Conservation (phyloP, 2,113 vertebrate genomes). For the Glareola pratincola region DNA sequence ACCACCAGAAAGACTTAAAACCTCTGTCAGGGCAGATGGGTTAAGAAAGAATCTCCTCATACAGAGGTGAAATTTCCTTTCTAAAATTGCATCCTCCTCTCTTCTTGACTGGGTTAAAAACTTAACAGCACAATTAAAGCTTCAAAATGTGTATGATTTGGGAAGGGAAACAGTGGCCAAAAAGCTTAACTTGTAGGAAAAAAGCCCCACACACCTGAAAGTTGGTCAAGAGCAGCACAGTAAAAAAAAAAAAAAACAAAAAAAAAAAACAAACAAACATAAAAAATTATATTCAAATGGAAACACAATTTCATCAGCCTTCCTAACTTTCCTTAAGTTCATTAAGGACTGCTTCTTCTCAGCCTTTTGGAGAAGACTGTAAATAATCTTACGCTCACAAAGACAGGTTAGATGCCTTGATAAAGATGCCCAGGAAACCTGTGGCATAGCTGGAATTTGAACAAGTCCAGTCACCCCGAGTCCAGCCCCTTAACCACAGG, state of each 20-base stretch:
- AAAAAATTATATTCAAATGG: rapidly evolving
- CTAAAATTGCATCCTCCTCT: neutral
- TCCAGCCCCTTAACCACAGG: neutral
- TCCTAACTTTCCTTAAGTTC: neutral
- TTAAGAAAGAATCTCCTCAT: neutral
- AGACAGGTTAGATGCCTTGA: neutral
- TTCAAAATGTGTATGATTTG: neutral
- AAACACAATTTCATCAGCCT: neutral
- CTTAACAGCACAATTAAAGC: neutral
- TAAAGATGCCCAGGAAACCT: neutral
- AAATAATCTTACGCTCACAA: neutral
- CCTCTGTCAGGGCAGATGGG: neutral
- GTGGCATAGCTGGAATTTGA: neutral
- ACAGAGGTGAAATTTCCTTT: neutral
- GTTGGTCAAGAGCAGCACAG: rapidly evolving
- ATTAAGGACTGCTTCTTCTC: neutral
- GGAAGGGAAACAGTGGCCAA: neutral
- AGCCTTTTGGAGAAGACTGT: neutral
- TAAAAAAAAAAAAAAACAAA: neutral
- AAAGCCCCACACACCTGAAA: neutral
- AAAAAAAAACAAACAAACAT: no score
- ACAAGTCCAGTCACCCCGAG: neutral
- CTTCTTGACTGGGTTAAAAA: neutral
- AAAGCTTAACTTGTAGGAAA: neutral
- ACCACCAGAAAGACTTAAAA: neutral